These are phyloP conservation scores for Rotaria sp. DNA, from an alignment of 2,888 invertebrate species.

Conservation along the genomic window DNA sequence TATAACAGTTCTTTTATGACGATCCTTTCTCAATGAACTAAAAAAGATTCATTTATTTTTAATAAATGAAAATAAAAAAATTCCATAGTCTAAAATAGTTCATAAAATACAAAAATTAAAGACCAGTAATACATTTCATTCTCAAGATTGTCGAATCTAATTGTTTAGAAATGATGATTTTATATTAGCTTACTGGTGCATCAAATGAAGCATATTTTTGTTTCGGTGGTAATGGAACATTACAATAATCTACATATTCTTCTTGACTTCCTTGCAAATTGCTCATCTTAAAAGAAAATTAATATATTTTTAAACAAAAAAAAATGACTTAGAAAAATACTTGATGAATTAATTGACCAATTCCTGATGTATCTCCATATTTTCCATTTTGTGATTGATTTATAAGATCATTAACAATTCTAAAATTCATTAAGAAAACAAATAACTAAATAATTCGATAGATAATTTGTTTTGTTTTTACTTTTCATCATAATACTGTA, in stretches of 20 bases:
- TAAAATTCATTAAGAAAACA: not conserved
- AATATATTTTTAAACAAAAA: not conserved
- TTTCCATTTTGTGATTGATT: slow-evolving; percentile 5
- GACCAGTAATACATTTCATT: no score
- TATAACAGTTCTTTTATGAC: no score
- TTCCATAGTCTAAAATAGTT: no score
- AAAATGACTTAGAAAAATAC: not conserved
- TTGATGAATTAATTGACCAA: slow-evolving; percentile 22
- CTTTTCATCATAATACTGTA: slow-evolving; percentile 61
- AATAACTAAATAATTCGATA: not conserved
- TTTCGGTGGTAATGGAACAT: slow-evolving; percentile 66
- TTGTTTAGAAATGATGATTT: no score
- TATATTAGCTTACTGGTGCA: slow-evolving; percentile 47
- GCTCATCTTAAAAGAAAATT: not conserved
- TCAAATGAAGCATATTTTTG: slow-evolving; percentile 59
- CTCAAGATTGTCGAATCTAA: no score
- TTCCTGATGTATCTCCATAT: not conserved
- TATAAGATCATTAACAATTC: not conserved
- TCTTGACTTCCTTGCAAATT: slow-evolving; percentile 3
- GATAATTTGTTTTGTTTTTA: not conserved
- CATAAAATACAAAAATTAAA: no score
- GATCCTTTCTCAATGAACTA: no score
- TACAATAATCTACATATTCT: slow-evolving; percentile 56
- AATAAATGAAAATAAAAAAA: no score
- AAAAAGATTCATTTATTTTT: no score